Conservation (phyloP, 2,113 vertebrate species). For the Pleuronectes platessa region DNA sequence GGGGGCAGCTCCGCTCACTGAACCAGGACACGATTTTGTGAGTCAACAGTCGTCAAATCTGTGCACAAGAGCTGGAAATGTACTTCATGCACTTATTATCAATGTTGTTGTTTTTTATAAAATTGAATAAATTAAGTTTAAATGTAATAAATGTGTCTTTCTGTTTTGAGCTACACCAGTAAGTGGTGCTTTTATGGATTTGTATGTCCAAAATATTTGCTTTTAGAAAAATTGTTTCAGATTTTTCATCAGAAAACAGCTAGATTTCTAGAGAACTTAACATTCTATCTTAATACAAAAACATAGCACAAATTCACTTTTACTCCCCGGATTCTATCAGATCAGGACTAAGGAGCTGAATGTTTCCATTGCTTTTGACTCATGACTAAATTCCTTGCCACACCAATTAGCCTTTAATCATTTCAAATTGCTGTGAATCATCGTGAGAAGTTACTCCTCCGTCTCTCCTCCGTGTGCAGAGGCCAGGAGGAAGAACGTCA, state of each 20-base stretch:
- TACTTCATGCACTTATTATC: constrained; percentile 31
- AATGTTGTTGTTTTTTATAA: constrained; percentile 25
- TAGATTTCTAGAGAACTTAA: background rate
- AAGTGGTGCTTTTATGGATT: background rate
- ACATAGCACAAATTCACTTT: background rate
- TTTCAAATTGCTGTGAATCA: background rate
- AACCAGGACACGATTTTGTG: background rate
- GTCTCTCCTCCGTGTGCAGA: background rate
- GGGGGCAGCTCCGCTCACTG: background rate
- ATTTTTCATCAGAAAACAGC: background rate
- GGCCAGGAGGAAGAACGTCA: constrained; percentile 45
- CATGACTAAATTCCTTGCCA: background rate
- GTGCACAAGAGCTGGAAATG: constrained; percentile 14
- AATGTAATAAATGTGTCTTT: constrained; percentile 24
- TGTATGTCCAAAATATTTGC: background rate
- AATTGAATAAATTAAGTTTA: constrained; percentile 55
- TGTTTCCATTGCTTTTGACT: constrained; percentile 17
- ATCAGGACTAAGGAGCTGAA: background rate
- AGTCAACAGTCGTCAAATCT: background rate
- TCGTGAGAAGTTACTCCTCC: fast-evolving
- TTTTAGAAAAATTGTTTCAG: background rate
- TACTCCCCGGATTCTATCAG: background rate
- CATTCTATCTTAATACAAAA: no score
- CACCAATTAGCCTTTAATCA: background rate
- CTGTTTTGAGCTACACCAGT: background rate